These are phyloP conservation scores for Tetropium fuscum DNA, from an alignment of 2,888 invertebrate genomes.

Conservation along the genomic window DNA sequence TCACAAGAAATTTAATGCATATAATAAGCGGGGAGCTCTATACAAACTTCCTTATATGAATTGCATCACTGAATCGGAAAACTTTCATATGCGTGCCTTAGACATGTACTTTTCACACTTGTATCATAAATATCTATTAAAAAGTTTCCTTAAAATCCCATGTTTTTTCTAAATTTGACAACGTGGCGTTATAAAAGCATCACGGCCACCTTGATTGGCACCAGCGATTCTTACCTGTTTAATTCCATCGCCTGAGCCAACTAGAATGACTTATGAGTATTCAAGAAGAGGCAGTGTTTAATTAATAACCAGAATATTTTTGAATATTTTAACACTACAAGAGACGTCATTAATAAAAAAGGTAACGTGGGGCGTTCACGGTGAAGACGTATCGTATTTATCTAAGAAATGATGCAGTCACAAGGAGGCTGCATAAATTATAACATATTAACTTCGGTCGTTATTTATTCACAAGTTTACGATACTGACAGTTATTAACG, in stretches of 20 bases:
- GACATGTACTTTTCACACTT: too few species aligned
- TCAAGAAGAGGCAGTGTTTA: slow-evolving; percentile 54
- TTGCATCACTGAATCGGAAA: too few species aligned
- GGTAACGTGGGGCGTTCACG: slow-evolving; percentile 53
- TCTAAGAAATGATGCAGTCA: slow-evolving; percentile 54
- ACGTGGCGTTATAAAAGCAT: slow-evolving; percentile 13
- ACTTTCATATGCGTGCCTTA: too few species aligned
- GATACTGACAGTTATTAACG: slow-evolving; percentile 29
- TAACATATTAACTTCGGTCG: slow-evolving; percentile 34
- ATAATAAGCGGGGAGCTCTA: too few species aligned
- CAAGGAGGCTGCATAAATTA: slow-evolving; percentile 53
- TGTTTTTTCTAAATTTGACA: slow-evolving; percentile 4
- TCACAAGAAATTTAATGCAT: too few species aligned
- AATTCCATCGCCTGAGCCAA: slow-evolving; percentile 42
- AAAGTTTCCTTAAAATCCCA: not conserved
- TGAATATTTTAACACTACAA: slow-evolving; percentile 60
- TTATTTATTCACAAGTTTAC: slow-evolving; percentile 36
- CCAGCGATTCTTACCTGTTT: slow-evolving; percentile 48
- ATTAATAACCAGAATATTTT: slow-evolving; percentile 59
- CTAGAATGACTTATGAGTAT: slow-evolving; percentile 52
- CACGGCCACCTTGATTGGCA: slow-evolving; percentile 42
- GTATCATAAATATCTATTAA: too few species aligned
- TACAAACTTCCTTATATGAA: too few species aligned
- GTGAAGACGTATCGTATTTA: slow-evolving; percentile 55
- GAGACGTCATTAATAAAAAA: slow-evolving; percentile 58